Percentiles rank a stretch among this genome's conserved stretches.
These are phyloP conservation scores for Gerris lacustris DNA, from an alignment of 2,888 invertebrate species.

Conservation along the genomic window DNA sequence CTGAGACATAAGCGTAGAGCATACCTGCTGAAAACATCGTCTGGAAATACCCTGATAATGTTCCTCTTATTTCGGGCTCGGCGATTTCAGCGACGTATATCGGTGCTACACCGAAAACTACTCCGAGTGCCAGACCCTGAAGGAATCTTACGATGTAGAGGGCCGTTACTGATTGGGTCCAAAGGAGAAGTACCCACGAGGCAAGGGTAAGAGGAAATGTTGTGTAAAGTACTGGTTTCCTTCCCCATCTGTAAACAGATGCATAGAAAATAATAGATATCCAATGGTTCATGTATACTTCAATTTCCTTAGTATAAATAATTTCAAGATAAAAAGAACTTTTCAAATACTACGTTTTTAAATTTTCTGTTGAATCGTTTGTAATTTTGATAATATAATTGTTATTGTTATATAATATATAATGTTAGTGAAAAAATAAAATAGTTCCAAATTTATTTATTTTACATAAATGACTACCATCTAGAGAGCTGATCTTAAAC, in stretches of 20 bases:
- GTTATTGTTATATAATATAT: no score
- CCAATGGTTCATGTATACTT: no score
- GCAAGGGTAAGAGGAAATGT: conserved; percentile 24
- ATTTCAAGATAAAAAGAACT: no score
- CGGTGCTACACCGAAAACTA: conserved; percentile 29
- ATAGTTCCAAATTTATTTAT: no score
- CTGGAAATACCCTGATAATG: conserved; percentile 29
- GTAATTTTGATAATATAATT: no score
- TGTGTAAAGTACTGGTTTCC: conserved; percentile 21
- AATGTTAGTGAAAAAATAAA: no score
- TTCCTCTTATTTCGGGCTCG: conserved; percentile 29
- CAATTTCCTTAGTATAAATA: no score
- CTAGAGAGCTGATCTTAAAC: no score
- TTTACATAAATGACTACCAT: no score
- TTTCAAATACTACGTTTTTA: no score
- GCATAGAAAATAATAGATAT: no score
- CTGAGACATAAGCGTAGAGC: conserved; percentile 26
- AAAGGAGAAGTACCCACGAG: conserved; percentile 26
- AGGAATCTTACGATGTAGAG: conserved; percentile 29
- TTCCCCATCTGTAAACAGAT: conserved; percentile 19
- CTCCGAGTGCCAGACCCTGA: conserved; percentile 29
- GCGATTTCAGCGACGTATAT: conserved; percentile 31
- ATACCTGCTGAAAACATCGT: conserved; percentile 29
- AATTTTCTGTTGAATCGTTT: no score
- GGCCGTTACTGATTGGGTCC: conserved; percentile 40